Evolutionary conservation across 1,140 invertebrate species (phyloP).

Genomic region (Anadara kagoshimensis): DNA sequence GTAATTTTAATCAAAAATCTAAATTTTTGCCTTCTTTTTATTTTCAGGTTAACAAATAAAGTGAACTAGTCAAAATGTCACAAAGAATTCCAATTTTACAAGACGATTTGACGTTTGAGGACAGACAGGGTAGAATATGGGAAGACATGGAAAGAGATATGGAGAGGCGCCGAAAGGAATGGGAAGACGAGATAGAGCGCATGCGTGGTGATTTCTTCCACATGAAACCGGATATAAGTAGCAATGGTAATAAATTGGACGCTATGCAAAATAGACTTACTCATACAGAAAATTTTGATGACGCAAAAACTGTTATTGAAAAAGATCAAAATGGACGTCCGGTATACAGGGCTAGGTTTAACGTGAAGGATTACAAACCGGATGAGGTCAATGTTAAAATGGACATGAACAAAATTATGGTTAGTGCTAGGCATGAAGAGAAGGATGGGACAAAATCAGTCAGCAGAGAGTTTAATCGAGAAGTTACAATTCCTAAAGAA

Average conservation of each 20-base stretch:
- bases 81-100: conserved; percentile 68
- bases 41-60: no score
- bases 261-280: conserved; percentile 47
- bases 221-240: conserved; percentile 51
- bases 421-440: conserved; percentile 61
- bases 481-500: conserved; percentile 67
- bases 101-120: conserved; percentile 66
- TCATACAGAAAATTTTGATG: conserved; percentile 48
- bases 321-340: conserved; percentile 63
- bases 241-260: conserved; percentile 31
- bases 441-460: conserved; percentile 59
- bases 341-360: conserved; percentile 62
- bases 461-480: conserved; percentile 66
- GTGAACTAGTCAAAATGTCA: conserved; percentile 44
- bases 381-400: conserved; percentile 70
- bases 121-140: conserved; percentile 68
- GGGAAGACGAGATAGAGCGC: conserved; percentile 71
- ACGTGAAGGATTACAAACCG: conserved; percentile 66
- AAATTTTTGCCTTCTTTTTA: no score
- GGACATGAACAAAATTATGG: conserved; percentile 63
- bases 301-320: conserved; percentile 55
- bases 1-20: no score
- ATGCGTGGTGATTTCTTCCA: conserved; percentile 72
- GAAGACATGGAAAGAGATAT: conserved; percentile 70
- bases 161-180: conserved; percentile 68